A percentile compares a stretch with the other conserved stretches of the same genome.
Conservation (phyloP, 1,140 invertebrate species). For the Wiebesia pumilae region DNA sequence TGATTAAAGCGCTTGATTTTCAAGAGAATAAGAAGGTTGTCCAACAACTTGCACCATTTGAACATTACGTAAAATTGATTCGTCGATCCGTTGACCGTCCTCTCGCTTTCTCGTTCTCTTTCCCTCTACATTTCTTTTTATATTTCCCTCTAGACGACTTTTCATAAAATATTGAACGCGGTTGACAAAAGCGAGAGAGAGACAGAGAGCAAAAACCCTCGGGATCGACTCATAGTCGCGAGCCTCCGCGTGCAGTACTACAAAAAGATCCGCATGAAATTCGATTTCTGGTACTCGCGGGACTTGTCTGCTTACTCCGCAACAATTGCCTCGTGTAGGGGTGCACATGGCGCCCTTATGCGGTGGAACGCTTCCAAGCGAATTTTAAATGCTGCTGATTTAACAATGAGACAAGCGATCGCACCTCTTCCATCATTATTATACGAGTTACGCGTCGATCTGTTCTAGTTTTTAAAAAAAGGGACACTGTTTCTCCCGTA, state of each 20-base stretch:
- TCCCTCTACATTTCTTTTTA: not conserved
- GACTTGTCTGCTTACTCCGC: constrained; percentile 49
- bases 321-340: constrained; percentile 40
- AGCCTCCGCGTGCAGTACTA: not conserved
- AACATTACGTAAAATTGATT: constrained; percentile 26
- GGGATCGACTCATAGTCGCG: constrained; percentile 13
- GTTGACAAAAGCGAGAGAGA: not conserved
- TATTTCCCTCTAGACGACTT: not conserved
- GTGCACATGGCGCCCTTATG: not conserved
- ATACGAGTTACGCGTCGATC: not conserved
- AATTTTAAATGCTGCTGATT: constrained; percentile 53
- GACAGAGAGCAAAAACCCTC: not conserved
- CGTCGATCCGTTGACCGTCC: not conserved
- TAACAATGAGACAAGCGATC: not conserved
- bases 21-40: not conserved
- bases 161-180: constrained; percentile 1
- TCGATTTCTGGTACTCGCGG: constrained; percentile 49
- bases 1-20: no score
- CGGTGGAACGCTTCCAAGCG: not conserved
- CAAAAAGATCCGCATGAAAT: constrained; percentile 49
- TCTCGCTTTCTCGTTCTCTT: not conserved
- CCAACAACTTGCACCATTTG: not conserved
- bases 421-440: not conserved
- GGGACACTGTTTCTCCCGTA: not conserved
- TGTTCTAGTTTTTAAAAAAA: not conserved